These are phyloP conservation scores for Nomada lathburiana DNA, from an alignment of 2,888 invertebrate genomes.

Conservation along the genomic window DNA sequence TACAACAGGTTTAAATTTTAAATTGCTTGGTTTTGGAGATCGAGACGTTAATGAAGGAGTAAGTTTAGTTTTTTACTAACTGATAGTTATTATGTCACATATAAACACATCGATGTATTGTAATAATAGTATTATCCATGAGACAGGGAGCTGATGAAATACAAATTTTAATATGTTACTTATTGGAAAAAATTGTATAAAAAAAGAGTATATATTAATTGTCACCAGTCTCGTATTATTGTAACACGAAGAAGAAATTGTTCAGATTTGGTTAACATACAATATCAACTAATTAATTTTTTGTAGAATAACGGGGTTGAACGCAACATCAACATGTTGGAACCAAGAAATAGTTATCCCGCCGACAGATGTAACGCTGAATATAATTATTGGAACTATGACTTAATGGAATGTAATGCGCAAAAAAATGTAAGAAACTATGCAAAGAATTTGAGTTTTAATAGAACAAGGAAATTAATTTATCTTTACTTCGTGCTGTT, in stretches of 20 bases:
- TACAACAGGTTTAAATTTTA: slow-evolving; percentile 16
- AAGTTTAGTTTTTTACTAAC: background rate
- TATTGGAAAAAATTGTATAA: background rate
- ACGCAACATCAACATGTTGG: slow-evolving; percentile 79
- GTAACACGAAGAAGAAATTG: background rate
- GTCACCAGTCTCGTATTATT: background rate
- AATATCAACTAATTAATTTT: slow-evolving; percentile 32
- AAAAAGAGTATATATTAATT: background rate
- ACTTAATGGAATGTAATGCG: slow-evolving; percentile 68
- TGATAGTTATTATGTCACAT: background rate
- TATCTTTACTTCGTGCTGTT: background rate
- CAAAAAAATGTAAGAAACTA: slow-evolving; percentile 63
- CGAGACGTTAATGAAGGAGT: background rate
- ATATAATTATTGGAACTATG: slow-evolving; percentile 81
- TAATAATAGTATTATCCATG: background rate
- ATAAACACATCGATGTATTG: slow-evolving; percentile 6
- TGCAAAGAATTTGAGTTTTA: background rate
- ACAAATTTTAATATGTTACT: background rate
- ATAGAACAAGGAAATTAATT: background rate
- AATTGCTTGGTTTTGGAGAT: slow-evolving; percentile 11
- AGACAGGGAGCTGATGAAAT: background rate
- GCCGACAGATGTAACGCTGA: slow-evolving; percentile 75
- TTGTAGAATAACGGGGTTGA: slow-evolving; percentile 72
- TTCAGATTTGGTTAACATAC: background rate
- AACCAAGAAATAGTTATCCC: slow-evolving; percentile 77